Evolutionary conservation across 2,113 vertebrate genomes (phyloP), one percentile per base, ranked within the genome.

Genomic region (Alosa alosa): DNA sequence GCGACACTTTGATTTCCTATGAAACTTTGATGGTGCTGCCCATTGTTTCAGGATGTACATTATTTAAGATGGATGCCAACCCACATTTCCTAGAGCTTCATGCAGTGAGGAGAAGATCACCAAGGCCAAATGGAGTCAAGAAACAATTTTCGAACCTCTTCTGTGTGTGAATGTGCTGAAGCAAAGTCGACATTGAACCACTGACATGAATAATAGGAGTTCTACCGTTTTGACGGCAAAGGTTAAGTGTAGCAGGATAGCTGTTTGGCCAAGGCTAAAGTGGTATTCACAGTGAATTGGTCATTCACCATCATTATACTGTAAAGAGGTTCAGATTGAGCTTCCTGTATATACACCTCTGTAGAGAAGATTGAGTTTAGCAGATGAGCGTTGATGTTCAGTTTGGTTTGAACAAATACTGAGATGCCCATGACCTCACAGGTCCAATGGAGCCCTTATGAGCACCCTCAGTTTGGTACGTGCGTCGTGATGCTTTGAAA

Each of bases 21-120:
- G 84, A 86, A 85, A 86, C 57, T 68, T 85, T 83, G 82, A 88
- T 90, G 82, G 47, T 31, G 81, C n/a, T 78, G 84, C 85, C 84
- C 36, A 75, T 86, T 87, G 86, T 41, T 88, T 84, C 60, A 20
- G 60, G 81, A 81, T 82, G 68, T 83, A 39, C 52, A 44, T 89
- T 83, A 85, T 88, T 88, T 87, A 90, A 85, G 57, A 81, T n/a
- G 47, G 13, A 36, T 78, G 72, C 72, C 72, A 78, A 11, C 11
- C 72, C 31, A 39, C 25, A 78, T 78, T 78, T 78, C 72, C 72
- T 78, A 5, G 36, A 78, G 72, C 87, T 50, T 44, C 44, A 57
- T 85, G 84, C 82, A 45, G 84, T 45, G n/a, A 64, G n/a, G 75
- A 18, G 25, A 60, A 82, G 60, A 82, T 82, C 82, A 81, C 82